These are phyloP conservation scores for Xenopus laevis DNA, from an alignment of 2,113 vertebrate species.

Conservation along the genomic window DNA sequence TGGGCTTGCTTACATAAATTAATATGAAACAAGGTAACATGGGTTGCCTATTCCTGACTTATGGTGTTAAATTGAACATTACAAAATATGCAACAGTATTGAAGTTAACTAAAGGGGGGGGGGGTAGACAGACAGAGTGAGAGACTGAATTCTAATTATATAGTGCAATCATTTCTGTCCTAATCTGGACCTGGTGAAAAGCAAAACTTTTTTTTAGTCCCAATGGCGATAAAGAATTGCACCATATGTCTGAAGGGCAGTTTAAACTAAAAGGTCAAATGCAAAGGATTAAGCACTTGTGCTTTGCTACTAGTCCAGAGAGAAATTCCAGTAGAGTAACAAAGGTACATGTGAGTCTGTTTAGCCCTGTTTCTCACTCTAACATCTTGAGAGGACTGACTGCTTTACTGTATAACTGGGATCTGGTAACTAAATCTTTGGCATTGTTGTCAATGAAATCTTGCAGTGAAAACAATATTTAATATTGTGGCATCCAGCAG, in stretches of 20 bases:
- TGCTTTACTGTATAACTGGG: neutral
- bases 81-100: too few relatives aligned
- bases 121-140: too few relatives aligned
- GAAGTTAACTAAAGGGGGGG: too few relatives aligned
- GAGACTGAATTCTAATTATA: neutral
- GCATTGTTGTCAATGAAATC: conserved; percentile 8
- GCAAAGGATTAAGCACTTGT: neutral
- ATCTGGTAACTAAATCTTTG: neutral
- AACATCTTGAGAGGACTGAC: neutral
- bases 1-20: too few relatives aligned
- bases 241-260: conserved; percentile 1
- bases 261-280: conserved; percentile 13
- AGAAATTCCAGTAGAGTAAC: conserved; percentile 35
- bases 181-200: neutral
- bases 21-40: too few relatives aligned
- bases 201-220: neutral
- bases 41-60: too few relatives aligned
- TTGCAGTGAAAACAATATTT: neutral
- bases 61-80: too few relatives aligned
- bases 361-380: neutral
- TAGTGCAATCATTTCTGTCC: neutral
- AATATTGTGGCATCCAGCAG: conserved; percentile 1
- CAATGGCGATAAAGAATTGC: neutral
- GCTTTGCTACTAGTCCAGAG: neutral
- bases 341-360: conserved; percentile 26